phyloP scores from a whole-genome alignment of 2,113 vertebrate genomes.

The Galbula dea region DNA sequence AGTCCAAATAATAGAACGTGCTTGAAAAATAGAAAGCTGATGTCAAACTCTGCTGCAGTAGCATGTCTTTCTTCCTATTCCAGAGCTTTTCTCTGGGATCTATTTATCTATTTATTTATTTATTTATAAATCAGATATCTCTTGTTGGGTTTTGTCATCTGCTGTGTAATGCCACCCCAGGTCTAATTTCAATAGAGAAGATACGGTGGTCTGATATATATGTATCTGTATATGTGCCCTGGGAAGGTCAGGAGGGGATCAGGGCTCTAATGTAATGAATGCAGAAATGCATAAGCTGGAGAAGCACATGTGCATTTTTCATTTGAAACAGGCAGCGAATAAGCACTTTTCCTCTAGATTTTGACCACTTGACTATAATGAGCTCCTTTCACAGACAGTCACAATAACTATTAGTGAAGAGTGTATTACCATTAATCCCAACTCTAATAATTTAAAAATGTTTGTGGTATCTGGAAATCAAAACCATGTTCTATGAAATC shows the following conservation, averaged over 20 bases:
- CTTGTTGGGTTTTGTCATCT: neutral
- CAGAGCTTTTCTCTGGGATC: neutral
- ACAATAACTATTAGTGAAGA: neutral
- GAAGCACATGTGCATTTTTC: neutral
- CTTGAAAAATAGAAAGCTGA: neutral
- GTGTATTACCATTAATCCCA: neutral
- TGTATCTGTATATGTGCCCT: accelerated
- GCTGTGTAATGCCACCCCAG: neutral
- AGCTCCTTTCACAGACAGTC: neutral
- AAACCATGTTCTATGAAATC: neutral
- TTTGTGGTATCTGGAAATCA: neutral
- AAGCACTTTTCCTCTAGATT: neutral
- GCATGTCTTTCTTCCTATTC: neutral
- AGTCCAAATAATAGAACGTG: neutral
- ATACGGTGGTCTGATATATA: neutral
- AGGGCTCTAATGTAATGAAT: neutral
- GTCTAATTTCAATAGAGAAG: neutral
- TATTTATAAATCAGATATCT: neutral
- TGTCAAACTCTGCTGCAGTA: neutral
- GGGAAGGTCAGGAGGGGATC: neutral
- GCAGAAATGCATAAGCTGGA: neutral
- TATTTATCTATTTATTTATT: no score
- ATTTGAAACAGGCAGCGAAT: neutral
- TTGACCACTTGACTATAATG: neutral
- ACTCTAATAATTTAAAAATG: neutral